Evolutionary conservation across 2,113 vertebrate genomes (phyloP).

Genomic region (Delphinus delphis): DNA sequence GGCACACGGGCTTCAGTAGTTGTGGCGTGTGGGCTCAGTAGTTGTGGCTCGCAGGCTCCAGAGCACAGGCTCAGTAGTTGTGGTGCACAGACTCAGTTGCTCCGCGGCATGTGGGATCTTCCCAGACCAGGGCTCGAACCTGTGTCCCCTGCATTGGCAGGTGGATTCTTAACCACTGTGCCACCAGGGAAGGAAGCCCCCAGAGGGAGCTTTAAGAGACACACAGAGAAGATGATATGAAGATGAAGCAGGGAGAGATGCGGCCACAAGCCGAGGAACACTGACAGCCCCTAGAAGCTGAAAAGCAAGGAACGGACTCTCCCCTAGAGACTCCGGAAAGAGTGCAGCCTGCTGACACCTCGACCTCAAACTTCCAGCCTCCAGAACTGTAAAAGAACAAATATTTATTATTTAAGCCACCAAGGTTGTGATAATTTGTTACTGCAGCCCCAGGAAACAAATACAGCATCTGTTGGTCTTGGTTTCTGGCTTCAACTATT

Average conservation of each 20-base stretch:
- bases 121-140: too few relatives aligned
- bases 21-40: too few relatives aligned
- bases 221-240: not conserved
- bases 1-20: accelerated
- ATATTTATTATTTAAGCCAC: not conserved
- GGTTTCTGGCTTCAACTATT: not conserved
- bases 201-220: not conserved
- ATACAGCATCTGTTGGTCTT: not conserved
- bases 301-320: not conserved
- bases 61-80: too few relatives aligned
- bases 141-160: too few relatives aligned
- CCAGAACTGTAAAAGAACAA: not conserved
- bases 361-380: not conserved
- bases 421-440: not conserved
- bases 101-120: too few relatives aligned
- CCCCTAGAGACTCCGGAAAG: not conserved
- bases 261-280: not conserved
- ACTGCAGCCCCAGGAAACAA: not conserved
- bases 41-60: too few relatives aligned
- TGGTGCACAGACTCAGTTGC: too few relatives aligned
- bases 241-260: not conserved
- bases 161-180: too few relatives aligned
- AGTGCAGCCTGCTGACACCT: too few relatives aligned
- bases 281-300: not conserved
- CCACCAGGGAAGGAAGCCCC: too few relatives aligned